These are phyloP conservation scores for Acromyrmex echinatior DNA, from an alignment of 1,140 invertebrate genomes.

Conservation along the genomic window DNA sequence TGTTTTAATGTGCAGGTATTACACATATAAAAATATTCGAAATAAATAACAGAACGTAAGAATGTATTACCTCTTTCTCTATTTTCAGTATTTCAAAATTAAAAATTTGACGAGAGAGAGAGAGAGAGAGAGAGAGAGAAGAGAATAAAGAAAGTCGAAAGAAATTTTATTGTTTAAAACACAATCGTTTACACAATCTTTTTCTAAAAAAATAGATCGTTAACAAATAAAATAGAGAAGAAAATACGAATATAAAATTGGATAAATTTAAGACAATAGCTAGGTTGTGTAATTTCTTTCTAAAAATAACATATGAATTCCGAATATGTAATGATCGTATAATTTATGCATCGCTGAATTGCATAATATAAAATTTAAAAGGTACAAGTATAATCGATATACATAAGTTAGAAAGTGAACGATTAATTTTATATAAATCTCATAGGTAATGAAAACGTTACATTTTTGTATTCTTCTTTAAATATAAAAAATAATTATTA, in stretches of 20 bases:
- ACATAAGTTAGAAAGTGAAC: background rate
- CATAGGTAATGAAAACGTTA: background rate
- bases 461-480: background rate
- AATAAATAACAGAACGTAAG: background rate
- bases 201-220: background rate
- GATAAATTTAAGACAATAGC: background rate
- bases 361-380: background rate
- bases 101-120: background rate
- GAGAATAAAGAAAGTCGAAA: too few species aligned
- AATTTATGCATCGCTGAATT: slow-evolving; percentile 17
- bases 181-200: slow-evolving; percentile 1
- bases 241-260: slow-evolving; percentile 1
- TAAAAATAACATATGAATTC: background rate
- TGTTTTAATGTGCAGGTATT: background rate
- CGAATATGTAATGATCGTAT: background rate
- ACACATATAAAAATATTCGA: background rate
- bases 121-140: too few species aligned
- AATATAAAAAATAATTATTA: slow-evolving; percentile 9
- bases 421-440: background rate
- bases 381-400: background rate
- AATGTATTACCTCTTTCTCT: background rate
- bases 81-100: background rate
- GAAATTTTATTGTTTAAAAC: background rate
- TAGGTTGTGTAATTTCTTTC: background rate
- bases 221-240: background rate